Percentiles rank a stretch among this genome's conserved stretches.
These are phyloP conservation scores for Fragum whitleyi DNA, from an alignment of 2,888 invertebrate species.

Conservation along the genomic window DNA sequence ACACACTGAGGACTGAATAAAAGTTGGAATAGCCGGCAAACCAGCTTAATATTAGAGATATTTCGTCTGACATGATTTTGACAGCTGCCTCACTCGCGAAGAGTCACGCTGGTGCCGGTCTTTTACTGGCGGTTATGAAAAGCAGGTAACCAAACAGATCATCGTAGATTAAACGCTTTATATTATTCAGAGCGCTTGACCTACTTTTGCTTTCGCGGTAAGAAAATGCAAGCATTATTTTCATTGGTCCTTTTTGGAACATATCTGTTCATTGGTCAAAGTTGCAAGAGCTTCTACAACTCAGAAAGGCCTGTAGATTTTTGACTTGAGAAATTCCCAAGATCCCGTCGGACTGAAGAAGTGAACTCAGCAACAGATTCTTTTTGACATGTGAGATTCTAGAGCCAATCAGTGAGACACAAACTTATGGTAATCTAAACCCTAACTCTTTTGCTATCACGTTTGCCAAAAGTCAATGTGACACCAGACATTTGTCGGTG, in stretches of 20 bases:
- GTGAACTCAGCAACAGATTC: too few relatives aligned
- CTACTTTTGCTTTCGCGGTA: background rate
- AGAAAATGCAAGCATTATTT: background rate
- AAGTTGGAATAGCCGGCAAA: conserved; percentile 71
- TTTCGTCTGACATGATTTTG: conserved; percentile 59
- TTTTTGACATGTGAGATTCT: too few relatives aligned
- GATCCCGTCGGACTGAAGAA: too few relatives aligned
- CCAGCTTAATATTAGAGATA: conserved; percentile 61
- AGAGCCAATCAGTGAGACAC: too few relatives aligned
- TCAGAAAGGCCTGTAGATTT: too few relatives aligned
- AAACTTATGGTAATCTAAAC: too few relatives aligned
- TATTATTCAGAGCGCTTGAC: conserved; percentile 1
- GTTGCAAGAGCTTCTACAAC: too few relatives aligned
- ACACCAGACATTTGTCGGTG: too few relatives aligned
- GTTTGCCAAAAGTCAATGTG: too few relatives aligned
- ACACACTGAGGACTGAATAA: conserved; percentile 66
- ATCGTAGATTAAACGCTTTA: background rate
- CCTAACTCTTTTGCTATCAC: too few relatives aligned
- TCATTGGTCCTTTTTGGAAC: background rate
- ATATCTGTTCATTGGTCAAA: background rate
- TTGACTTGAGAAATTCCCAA: too few relatives aligned
- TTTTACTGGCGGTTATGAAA: background rate
- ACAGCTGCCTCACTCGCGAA: conserved; percentile 19
- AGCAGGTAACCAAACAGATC: background rate
- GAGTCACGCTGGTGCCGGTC: background rate